Percentiles rank a stretch among this genome's conserved stretches.
Evolutionary conservation across 2,113 vertebrate species (phyloP).

Genomic region (Nycticebus coucang): DNA sequence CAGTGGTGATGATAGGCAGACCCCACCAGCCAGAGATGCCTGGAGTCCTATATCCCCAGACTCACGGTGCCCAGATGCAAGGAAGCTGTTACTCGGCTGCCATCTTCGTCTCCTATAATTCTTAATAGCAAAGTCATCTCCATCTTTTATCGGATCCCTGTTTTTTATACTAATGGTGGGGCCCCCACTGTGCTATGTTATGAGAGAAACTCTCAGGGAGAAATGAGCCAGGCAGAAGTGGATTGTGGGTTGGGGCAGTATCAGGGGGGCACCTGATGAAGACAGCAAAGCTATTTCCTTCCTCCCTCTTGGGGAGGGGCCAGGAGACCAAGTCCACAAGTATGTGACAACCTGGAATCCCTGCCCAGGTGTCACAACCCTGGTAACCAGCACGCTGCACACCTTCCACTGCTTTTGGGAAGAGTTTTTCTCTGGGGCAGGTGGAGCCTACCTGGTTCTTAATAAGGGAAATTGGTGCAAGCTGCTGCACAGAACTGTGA

Average conservation of each 20-base stretch:
- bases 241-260: not conserved
- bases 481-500: not conserved
- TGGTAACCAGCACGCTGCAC: not conserved
- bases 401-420: not conserved
- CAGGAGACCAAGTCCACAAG: not conserved
- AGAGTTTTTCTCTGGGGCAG: not conserved
- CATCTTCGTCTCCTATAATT: no score
- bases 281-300: not conserved
- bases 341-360: not conserved
- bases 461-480: not conserved
- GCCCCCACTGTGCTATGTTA: fast-evolving
- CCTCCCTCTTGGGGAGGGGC: not conserved
- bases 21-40: no score
- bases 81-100: no score
- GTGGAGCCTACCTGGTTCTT: not conserved
- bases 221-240: not conserved
- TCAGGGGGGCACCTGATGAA: not conserved
- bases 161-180: not conserved
- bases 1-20: no score
- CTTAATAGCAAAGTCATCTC: no score
- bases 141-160: no score
- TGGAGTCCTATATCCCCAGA: no score
- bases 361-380: not conserved
- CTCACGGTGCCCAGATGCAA: no score
- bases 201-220: not conserved